Evolutionary conservation across 1,140 invertebrate genomes (phyloP), one percentile per base, ranked within the genome.

Genomic region (Bombus soroeensis): DNA sequence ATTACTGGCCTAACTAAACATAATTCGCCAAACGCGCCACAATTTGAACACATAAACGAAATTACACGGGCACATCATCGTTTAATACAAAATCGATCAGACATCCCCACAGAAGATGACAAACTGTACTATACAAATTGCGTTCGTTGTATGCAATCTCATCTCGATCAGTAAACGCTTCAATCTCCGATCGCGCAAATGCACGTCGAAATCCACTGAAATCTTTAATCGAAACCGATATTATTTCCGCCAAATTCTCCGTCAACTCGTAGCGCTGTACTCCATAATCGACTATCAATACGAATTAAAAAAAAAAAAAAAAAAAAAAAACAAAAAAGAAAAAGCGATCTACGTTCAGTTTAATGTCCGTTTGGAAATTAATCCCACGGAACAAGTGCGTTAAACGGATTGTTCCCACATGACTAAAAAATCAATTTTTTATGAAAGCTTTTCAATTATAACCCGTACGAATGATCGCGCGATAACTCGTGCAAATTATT

Each of bases 51-150:
- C n/a, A 43, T 37, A 32, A 79, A 43, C 10, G 15, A 68, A 70
- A 81, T 57, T 72, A 72, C 32, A 18, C 32, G 5, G 34, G 5
- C 0, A 70, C 32, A 80, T 39, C 32, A 37, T 39, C 43, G n/a
- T 80, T 77, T 80, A 80, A 68, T 47, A 6, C n/a, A 13, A 37
- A n/a, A 72, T 80, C 64, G 77, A 68, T 34, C 39, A 15, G 37
- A 22, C 28, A 15, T 41, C 5, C 9, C 39, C 22, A 15, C 68
- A 22, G 70, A 80, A 39, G 13, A 25, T n/a, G 41, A 71, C 70
- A 39, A 71, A 57, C 53, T 70, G 34, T n/a, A 53, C 3, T 41
- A 22, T 12, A 22, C 25, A 34, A 53, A 64, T 25, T 25, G 28
- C 59, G 41, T 9, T 41, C 4, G 39, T 41, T 15, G 37, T 37